Evolutionary conservation across 2,113 vertebrate species (phyloP).

Genomic region (Mobula hypostoma): DNA sequence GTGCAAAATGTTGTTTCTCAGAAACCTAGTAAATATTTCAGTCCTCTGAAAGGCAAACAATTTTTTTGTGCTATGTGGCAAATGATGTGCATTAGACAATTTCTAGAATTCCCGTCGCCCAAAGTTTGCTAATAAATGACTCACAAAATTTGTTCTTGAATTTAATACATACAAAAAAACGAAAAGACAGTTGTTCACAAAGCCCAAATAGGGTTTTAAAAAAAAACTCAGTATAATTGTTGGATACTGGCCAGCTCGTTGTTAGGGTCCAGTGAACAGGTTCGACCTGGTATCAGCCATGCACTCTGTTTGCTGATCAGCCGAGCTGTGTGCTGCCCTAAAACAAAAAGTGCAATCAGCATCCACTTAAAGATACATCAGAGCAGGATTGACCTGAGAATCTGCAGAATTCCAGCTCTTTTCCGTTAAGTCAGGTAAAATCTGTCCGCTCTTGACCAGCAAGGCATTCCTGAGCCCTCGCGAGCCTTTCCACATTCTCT

Average conservation of each 20-base stretch:
- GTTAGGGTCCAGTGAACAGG: neutral
- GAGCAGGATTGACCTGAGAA: constrained; percentile 76
- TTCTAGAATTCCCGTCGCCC: neutral
- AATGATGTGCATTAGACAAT: neutral
- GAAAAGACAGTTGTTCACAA: constrained; percentile 31
- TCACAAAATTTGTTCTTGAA: neutral
- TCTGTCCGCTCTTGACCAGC: constrained; percentile 64
- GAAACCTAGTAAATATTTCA: neutral
- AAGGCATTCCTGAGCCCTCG: constrained; percentile 61
- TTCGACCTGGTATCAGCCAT: constrained; percentile 24
- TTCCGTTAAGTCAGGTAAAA: constrained; percentile 57
- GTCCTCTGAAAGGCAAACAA: neutral
- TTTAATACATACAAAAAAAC: constrained; percentile 37
- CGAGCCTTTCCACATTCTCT: constrained; percentile 55
- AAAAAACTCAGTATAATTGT: constrained; percentile 30
- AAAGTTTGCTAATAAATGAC: constrained; percentile 12
- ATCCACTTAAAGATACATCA: constrained; percentile 63
- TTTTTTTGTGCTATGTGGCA: neutral
- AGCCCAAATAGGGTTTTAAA: constrained; percentile 23
- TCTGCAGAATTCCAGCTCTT: constrained; percentile 58
- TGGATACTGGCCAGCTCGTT: neutral
- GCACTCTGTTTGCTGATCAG: neutral
- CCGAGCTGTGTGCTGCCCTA: constrained; percentile 46
- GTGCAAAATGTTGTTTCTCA: constrained; percentile 29
- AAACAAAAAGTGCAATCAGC: constrained; percentile 43